These are phyloP conservation scores for Chelonus formosanus DNA, from an alignment of 2,888 invertebrate species.

Conservation along the genomic window DNA sequence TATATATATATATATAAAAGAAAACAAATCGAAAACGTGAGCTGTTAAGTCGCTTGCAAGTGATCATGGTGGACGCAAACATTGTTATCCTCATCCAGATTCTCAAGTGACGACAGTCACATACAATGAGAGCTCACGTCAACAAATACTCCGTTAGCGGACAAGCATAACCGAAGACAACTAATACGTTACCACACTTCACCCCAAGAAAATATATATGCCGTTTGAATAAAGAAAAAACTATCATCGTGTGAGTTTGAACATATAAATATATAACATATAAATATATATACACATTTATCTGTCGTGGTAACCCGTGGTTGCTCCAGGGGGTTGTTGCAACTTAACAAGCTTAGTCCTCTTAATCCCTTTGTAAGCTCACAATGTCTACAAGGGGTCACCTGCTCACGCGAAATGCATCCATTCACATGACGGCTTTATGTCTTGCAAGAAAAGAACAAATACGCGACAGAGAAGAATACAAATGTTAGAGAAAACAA, in stretches of 20 bases:
- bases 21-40: conserved; percentile 13
- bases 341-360: conserved; percentile 65
- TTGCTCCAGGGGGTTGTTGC: conserved; percentile 53
- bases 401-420: conserved; percentile 64
- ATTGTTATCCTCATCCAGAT: conserved; percentile 42
- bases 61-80: conserved; percentile 37
- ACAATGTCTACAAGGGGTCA: conserved; percentile 66
- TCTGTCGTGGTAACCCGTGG: too few relatives aligned
- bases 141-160: conserved; percentile 28
- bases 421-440: conserved; percentile 53
- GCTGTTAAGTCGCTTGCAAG: conserved; percentile 22
- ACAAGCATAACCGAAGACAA: conserved; percentile 20
- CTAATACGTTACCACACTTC: conserved; percentile 19
- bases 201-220: conserved; percentile 15
- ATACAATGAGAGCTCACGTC: conserved; percentile 18
- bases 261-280: background rate
- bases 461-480: too few relatives aligned
- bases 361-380: conserved; percentile 65
- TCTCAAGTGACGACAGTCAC: conserved; percentile 17
- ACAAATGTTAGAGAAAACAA: too few relatives aligned
- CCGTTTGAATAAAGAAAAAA: conserved; percentile 12
- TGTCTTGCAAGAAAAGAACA: conserved; percentile 11
- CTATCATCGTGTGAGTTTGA: conserved; percentile 15
- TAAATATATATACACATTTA: background rate
- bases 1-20: background rate